Percentiles rank a stretch among this genome's conserved stretches.
These are phyloP conservation scores for Nanger granti DNA, from an alignment of 2,113 vertebrate species.

Conservation along the genomic window DNA sequence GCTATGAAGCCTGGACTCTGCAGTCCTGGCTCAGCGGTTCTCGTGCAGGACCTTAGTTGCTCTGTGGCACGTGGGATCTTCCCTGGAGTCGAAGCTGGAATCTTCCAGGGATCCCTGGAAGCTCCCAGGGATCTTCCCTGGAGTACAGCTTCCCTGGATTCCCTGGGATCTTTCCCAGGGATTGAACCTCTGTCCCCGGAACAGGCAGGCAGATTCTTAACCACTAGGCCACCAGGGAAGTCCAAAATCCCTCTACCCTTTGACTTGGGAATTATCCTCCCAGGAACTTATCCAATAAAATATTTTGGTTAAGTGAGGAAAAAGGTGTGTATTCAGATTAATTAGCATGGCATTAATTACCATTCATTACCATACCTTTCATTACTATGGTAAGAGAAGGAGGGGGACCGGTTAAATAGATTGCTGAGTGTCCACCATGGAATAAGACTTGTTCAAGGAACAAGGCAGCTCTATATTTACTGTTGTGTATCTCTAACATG, in stretches of 20 bases:
- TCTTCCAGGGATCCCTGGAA: no score
- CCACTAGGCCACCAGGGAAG: neutral
- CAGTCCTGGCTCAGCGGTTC: neutral
- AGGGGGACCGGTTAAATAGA: neutral
- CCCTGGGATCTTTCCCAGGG: neutral
- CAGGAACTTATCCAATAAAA: neutral
- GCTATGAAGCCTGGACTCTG: neutral
- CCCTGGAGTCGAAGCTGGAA: neutral
- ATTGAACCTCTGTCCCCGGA: neutral
- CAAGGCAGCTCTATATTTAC: neutral
- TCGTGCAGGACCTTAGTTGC: neutral
- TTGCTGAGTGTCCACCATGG: rapidly evolving
- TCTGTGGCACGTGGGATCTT: neutral
- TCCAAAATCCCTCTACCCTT: neutral
- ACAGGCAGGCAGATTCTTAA: neutral
- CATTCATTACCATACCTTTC: rapidly evolving
- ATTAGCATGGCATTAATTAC: neutral
- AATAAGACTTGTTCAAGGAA: neutral
- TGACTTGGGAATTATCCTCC: neutral
- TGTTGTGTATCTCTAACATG: rapidly evolving
- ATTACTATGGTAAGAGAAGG: neutral
- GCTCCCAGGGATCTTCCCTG: neutral
- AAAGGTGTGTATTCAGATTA: neutral
- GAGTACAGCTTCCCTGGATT: neutral
- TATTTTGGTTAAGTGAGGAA: neutral